These are phyloP conservation scores for Euzophera pinguis DNA, from an alignment of 2,888 invertebrate species.

Conservation along the genomic window DNA sequence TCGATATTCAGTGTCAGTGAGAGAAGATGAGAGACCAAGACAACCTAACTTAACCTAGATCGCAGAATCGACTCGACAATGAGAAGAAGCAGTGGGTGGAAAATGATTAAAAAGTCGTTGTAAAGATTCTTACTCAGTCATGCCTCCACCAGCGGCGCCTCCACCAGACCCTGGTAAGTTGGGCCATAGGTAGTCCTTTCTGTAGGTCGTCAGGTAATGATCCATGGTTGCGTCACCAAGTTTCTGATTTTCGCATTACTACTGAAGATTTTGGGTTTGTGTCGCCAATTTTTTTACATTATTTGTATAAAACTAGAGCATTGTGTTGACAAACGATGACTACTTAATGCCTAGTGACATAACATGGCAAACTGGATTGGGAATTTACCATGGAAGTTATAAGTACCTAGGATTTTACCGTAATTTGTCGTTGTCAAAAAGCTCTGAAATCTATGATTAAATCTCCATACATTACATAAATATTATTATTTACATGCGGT, in stretches of 20 bases:
- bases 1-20: too few species aligned
- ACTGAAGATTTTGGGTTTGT: constrained; percentile 13
- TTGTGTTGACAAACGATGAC: constrained; percentile 12
- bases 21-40: too few species aligned
- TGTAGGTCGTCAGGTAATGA: constrained; percentile 81
- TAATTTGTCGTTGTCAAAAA: too few species aligned
- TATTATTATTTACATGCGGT: too few species aligned
- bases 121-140: constrained; percentile 40
- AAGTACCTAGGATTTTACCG: too few species aligned
- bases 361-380: neutral
- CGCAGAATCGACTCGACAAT: too few species aligned
- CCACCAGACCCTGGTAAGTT: constrained; percentile 47
- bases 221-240: constrained; percentile 57
- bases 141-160: constrained; percentile 18
- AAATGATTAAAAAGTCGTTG: too few species aligned
- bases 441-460: too few species aligned
- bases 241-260: constrained; percentile 11
- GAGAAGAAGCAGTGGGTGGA: too few species aligned
- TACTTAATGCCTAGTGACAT: neutral
- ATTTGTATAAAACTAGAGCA: constrained; percentile 9
- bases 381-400: too few species aligned
- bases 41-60: too few species aligned
- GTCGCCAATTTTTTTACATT: constrained; percentile 9
- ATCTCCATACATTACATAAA: too few species aligned
- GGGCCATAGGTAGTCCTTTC: constrained; percentile 83